Evolutionary conservation across 2,888 invertebrate species (phyloP).

Genomic region (Zygothrica quintamaculata): DNA sequence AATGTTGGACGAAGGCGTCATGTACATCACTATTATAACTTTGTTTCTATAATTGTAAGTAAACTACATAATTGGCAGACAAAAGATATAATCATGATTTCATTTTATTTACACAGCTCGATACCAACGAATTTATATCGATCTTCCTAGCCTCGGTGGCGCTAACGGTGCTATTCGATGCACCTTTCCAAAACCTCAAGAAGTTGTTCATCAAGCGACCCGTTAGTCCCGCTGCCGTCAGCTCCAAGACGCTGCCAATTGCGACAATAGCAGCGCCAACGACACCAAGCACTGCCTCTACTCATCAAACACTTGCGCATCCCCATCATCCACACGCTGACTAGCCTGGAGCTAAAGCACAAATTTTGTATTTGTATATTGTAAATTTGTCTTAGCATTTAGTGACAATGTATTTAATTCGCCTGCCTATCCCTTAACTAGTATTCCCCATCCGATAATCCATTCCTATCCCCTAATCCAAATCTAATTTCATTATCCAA

Average conservation of each 20-base stretch:
- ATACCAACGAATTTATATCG: conserved; percentile 86
- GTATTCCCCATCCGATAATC: conserved; percentile 4
- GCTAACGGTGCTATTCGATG: conserved; percentile 88
- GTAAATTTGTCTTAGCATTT: conserved; percentile 60
- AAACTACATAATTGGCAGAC: not conserved
- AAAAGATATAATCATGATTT: not conserved
- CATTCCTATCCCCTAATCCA: conserved; percentile 4
- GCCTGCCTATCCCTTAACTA: conserved; percentile 23
- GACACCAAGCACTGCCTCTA: conserved; percentile 15
- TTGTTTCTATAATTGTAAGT: conserved; percentile 86
- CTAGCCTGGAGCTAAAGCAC: conserved; percentile 45
- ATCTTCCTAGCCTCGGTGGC: conserved; percentile 86
- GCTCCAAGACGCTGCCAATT: conserved; percentile 23
- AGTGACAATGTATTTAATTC: conserved; percentile 64
- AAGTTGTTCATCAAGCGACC: conserved; percentile 84
- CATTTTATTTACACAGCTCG: conserved; percentile 84
- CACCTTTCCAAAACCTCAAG: conserved; percentile 89
- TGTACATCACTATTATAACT: conserved; percentile 87
- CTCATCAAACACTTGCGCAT: conserved; percentile 6
- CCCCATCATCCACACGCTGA: conserved; percentile 73
- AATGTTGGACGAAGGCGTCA: conserved; percentile 88
- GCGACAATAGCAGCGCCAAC: conserved; percentile 6
- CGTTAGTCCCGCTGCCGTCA: conserved; percentile 13
- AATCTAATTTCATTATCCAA: conserved; percentile 2
- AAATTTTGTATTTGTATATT: conserved; percentile 36